Evolutionary conservation across 2,113 vertebrate species (phyloP), one percentile per base, ranked within the genome.

Genomic region (Butorides virescens): DNA sequence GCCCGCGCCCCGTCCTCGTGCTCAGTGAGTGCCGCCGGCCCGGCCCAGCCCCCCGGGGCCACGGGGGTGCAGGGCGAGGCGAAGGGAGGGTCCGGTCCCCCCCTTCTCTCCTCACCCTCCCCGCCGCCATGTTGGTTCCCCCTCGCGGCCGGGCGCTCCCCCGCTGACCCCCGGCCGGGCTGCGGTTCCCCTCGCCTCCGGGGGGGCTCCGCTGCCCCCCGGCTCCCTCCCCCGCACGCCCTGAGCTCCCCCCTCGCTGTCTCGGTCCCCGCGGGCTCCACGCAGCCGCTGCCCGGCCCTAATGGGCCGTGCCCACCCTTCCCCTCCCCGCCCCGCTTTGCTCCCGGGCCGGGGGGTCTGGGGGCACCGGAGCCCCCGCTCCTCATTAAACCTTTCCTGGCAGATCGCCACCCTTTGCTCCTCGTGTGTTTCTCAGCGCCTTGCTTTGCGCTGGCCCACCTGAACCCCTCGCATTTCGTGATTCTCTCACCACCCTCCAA

Each of bases 1-100:
- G 98, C 75, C 98, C 98, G 79, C 98, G 99, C 97, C 99, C 99
- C 42, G 99, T 99, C 56, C 97, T 99, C 78, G 99, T 99, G 79
- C 98, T 99, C 90, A 99, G 99, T 99, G 96, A 99, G 99, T 98
- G 56, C 10, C 7, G 6, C 32, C 10, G 12, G 44, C 7, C 8
- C 10, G 7, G 22, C 11, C 14, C 4, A 25, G 22, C 0, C 20
- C 9, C 26, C 16, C 19, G 23, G 27, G 47, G 81, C 63, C 11
- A 20, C 2, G 11, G 27, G 23, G 27, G 15, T 30, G 30, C 46
- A 56, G 25, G 26, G 5, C 2, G 36, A 6, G 26, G 5, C 2
- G 37, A 4, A 7, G 26, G 39, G 11, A 11, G 23, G 37, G 13
- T 7, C 8, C 18, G 23, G n/a, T 10, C 5, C 11, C 25, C 25